Evolutionary conservation across 2,113 vertebrate species (phyloP), one percentile per base, ranked within the genome.

Genomic region (Labeo rohita): DNA sequence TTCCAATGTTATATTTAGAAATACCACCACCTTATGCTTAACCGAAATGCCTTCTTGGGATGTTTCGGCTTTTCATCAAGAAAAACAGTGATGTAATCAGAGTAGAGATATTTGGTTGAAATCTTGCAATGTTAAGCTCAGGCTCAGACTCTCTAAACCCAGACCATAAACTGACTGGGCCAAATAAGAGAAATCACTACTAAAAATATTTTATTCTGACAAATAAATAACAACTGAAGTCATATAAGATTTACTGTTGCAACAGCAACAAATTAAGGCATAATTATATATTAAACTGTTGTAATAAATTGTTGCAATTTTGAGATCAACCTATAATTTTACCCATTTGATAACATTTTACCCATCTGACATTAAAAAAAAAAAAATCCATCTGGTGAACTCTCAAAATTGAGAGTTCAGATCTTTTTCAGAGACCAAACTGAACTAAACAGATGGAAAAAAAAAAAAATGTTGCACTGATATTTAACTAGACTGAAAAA

Each of bases 91-190:
- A 80, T 45, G 54, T n/a, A 23, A 63, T 18, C 56, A 47, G 23
- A n/a, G 54, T 11, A 2, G 43, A 68, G 15, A 68, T 50, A 21
- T 82, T 70, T 36, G 8, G 9, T 68, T 13, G 4, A 50, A 9
- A 66, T 49, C 23, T 50, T 52, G 23, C n/a, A 4, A 52, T 16
- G 56, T 66, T 80, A 80, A 65, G 59, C 78, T 80, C 59, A 45
- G 59, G 13, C 59, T 81, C 15, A 81, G 61, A 66, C 61, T 18
- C 43, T 81, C 28, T 50, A 18, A 70, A 28, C 12, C 45, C 28
- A 54, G 23, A 77, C 28, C 59, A 10, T 80, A 23, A 65, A 80
- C 59, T 34, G 13, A 4, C 12, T 63, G n/a, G 43, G 78, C 23
- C 63, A 70, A 47, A 28, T 28, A 21, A 39, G 16, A 73, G 18